Evolutionary conservation across 1,140 invertebrate species (phyloP), one percentile per base, ranked within the genome.

Genomic region (Macrotrachela quadricornifera): DNA sequence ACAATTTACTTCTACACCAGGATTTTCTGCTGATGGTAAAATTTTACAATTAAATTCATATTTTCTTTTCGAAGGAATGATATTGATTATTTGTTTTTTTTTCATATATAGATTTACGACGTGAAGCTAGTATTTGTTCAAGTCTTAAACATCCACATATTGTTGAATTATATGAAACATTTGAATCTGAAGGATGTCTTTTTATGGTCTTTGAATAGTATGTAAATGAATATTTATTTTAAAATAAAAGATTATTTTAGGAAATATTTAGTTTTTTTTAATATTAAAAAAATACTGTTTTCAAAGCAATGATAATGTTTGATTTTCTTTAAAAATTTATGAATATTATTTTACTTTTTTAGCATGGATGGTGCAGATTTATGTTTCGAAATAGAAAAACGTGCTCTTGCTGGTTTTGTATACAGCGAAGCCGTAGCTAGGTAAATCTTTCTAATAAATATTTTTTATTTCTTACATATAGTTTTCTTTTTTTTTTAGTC

Each of bases 151-250:
- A 97, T 75, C 86, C 86, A 6, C 90, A 95, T 70, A 95, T 97
- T 58, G 88, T 94, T 47, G 90, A 96, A 71, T 76, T 97, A 36
- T 71, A 94, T 52, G 91, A 97, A 71, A 96, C 90, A 0, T 96
- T 96, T 76, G 91, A 86, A 55, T 92, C 88, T 10, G 88, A 94
- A 72, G 90, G 90, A 62, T 91, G 94, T 81, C 76, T 97, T 3
- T 95, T 94, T 67, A 94, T 96, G 90, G 86, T 96, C 56, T 95
- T 95, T 74, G 90, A 96, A 79, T 91, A 86, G 90, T 95, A 77
- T 37, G 37, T 40, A 6, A 2, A 30, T 30, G 8, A 30, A 30
- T 30, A 15, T 16, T 40, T 15, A 37, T 21, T 42, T 40, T 50
- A 43, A n/a, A 14, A 18, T 18, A 46, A n/a, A 48, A 54, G 14